Conservation (phyloP, 2,113 vertebrate species). For the Aegotheles bennettii region DNA sequence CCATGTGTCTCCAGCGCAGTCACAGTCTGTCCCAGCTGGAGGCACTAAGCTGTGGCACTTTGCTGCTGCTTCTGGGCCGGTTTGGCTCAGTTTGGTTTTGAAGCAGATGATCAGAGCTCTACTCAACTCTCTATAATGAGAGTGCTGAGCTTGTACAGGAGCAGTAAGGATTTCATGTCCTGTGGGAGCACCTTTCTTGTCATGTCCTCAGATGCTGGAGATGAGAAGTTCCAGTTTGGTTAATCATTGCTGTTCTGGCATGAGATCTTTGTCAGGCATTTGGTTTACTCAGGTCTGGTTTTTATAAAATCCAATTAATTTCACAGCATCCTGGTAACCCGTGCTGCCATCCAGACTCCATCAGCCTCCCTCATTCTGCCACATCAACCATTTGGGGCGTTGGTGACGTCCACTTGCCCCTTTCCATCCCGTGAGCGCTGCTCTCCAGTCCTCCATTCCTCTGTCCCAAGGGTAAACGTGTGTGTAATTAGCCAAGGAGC, state of each 20-base stretch:
- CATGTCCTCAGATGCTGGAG: not conserved
- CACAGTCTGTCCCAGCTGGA: not conserved
- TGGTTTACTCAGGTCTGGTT: not conserved
- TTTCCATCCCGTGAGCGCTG: accelerated
- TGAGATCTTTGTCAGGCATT: not conserved
- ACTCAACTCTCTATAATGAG: not conserved
- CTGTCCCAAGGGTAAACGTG: not conserved
- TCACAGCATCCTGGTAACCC: not conserved
- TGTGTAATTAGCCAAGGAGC: not conserved
- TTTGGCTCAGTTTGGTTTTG: not conserved
- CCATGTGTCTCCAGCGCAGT: not conserved
- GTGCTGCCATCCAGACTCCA: accelerated
- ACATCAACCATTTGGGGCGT: not conserved
- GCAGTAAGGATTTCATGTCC: not conserved
- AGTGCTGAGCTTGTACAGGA: not conserved
- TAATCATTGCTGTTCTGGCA: not conserved
- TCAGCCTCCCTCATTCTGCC: not conserved
- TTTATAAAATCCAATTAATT: not conserved
- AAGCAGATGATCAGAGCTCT: not conserved
- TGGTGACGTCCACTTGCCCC: not conserved
- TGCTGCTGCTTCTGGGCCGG: not conserved
- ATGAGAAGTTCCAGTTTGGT: not conserved
- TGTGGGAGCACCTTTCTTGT: not conserved
- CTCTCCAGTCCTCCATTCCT: not conserved
- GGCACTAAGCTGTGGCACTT: not conserved